Evolutionary conservation across 2,113 vertebrate species (phyloP), one percentile per base, ranked within the genome.

Genomic region (Synchiropus splendidus): DNA sequence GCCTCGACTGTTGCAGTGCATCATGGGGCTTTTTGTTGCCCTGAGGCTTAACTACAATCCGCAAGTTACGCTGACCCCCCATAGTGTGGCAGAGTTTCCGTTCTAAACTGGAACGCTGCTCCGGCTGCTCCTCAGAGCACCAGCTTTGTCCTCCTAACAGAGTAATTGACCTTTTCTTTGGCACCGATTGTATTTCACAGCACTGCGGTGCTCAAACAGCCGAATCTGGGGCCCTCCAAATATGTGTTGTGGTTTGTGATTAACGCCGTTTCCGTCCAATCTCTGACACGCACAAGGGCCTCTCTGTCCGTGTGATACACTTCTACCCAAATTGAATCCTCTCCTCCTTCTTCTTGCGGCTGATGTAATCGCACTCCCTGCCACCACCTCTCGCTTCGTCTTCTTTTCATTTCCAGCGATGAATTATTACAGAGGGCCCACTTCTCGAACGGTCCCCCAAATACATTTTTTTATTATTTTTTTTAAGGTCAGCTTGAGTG

Each of bases 241-340:
- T 54, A 53, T 31, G 16, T 44, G 16, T 40, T 39, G 52, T 38
- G 54, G 6, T 43, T 35, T 39, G 4, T 78, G 78, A 84, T 76
- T 77, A 81, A 82, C 72, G 34, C 52, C 53, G 51, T 44, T 16
- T 54, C 41, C 53, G 51, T 55, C 67, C 75, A 82, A 78, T 80
- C 70, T 81, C 61, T 78, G 78, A 83, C 79, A 77, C 57, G 64
- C 78, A 82, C 67, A 64, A 62, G 64, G 65, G 66, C 75, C 71
- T 55, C 65, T 74, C 64, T 46, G 39, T 58, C 67, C 6, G 50
- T 18, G 62, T 77, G 78, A 81, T 79, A 76, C 67, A 80, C 77
- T 67, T 65, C 62, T 55, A 61, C 50, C 63, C 51, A 80, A 82
- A 82, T 78, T 81, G 75, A 75, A 79, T 81, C 68, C 71, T 55